Conservation (phyloP, 2,888 invertebrate genomes). For the Ptychoptera albimana region DNA sequence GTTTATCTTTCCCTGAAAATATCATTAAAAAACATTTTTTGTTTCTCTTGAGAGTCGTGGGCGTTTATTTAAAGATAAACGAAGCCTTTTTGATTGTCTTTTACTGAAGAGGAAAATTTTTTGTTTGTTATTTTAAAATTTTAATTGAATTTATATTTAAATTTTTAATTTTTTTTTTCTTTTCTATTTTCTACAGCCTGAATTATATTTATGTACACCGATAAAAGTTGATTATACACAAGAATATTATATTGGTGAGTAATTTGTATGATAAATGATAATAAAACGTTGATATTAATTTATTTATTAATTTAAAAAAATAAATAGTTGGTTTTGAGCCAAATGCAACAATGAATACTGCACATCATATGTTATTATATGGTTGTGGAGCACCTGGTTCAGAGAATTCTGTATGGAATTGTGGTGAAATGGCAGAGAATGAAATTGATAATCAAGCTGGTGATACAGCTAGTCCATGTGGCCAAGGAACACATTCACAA, state of each 20-base stretch:
- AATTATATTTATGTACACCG: constrained; percentile 82
- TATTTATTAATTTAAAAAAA: constrained; percentile 3
- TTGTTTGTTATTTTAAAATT: no score
- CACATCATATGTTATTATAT: constrained; percentile 87
- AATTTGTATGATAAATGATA: not conserved
- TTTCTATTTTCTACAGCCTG: constrained; percentile 54
- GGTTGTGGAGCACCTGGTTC: constrained; percentile 57
- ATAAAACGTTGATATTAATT: constrained; percentile 6
- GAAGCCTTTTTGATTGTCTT: no score
- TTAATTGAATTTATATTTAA: not conserved
- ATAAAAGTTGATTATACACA: constrained; percentile 60
- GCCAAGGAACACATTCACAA: constrained; percentile 44
- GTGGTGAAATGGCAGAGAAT: constrained; percentile 74
- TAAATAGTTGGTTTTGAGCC: constrained; percentile 68
- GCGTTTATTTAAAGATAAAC: no score
- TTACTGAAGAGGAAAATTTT: no score
- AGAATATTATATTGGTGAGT: constrained; percentile 68
- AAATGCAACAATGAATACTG: constrained; percentile 76
- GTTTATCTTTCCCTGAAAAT: no score
- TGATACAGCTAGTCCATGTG: constrained; percentile 57
- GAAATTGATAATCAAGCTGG: constrained; percentile 31
- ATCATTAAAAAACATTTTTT: no score
- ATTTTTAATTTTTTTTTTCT: constrained; percentile 5
- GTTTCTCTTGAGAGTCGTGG: no score
- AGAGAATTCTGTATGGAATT: constrained; percentile 54